These are phyloP conservation scores for Eurois occulta DNA, from an alignment of 2,888 invertebrate species.

Conservation along the genomic window DNA sequence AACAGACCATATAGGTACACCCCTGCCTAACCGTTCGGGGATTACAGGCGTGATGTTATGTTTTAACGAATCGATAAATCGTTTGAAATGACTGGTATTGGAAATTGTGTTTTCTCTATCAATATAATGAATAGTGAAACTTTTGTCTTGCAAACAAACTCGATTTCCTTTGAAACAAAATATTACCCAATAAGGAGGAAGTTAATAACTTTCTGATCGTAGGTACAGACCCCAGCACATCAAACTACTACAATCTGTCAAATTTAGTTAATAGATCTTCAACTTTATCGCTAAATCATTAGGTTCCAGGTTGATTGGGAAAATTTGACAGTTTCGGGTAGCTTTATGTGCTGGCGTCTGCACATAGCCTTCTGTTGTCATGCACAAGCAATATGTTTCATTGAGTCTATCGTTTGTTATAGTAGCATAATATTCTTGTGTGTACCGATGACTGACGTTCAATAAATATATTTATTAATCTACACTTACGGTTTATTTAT, in stretches of 20 bases:
- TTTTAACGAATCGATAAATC: background rate
- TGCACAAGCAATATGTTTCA: slow-evolving; percentile 20
- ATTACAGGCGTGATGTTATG: too few relatives aligned
- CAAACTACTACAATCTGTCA: too few relatives aligned
- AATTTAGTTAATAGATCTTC: too few relatives aligned
- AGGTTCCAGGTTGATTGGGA: too few relatives aligned
- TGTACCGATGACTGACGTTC: slow-evolving; percentile 18
- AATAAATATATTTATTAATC: slow-evolving; percentile 41
- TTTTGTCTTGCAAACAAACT: slow-evolving; percentile 33
- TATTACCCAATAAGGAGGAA: slow-evolving; percentile 16
- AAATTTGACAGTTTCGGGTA: too few relatives aligned
- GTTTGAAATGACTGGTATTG: background rate
- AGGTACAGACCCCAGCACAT: background rate
- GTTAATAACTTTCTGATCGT: slow-evolving; percentile 40
- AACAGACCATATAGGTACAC: too few relatives aligned
- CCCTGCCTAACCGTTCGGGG: too few relatives aligned
- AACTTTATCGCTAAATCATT: too few relatives aligned
- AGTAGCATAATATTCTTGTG: slow-evolving; percentile 17
- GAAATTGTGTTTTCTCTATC: background rate
- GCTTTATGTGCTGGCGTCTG: too few relatives aligned
- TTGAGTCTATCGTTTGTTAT: slow-evolving; percentile 1
- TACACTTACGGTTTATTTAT: slow-evolving; percentile 18
- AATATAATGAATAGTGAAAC: slow-evolving; percentile 16
- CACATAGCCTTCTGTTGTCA: slow-evolving; percentile 6
- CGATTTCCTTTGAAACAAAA: slow-evolving; percentile 28